A percentile compares a stretch with the other conserved stretches of the same genome.
Evolutionary conservation across 1,140 invertebrate genomes (phyloP).

Genomic region (Glossosoma conforme): DNA sequence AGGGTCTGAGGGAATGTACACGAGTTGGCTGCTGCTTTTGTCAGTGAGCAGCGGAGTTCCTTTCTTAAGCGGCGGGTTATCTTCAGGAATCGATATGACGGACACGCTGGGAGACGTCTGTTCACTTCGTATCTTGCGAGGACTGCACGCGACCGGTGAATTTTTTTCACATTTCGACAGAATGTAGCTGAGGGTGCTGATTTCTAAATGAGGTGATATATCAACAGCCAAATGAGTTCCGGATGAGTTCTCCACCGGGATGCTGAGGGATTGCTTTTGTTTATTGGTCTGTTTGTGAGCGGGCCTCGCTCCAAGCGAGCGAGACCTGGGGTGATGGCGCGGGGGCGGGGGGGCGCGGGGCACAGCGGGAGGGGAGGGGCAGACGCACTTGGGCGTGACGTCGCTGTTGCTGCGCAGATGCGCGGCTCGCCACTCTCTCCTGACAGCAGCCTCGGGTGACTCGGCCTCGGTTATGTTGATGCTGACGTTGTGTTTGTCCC

Average conservation of each 20-base stretch:
- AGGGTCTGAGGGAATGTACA: constrained; percentile 36
- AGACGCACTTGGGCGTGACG: constrained; percentile 41
- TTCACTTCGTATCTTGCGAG: constrained; percentile 31
- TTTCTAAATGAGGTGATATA: constrained; percentile 27
- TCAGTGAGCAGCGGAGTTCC: constrained; percentile 27
- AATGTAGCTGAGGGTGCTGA: constrained; percentile 26
- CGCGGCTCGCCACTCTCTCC: constrained; percentile 34
- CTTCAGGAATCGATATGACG: constrained; percentile 30
- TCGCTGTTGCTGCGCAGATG: constrained; percentile 47
- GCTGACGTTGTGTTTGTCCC: constrained; percentile 40
- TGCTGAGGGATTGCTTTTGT: constrained; percentile 9
- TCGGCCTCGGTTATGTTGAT: constrained; percentile 44
- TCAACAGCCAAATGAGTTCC: constrained; percentile 19
- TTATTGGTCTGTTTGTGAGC: constrained; percentile 19
- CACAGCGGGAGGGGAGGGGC: constrained; percentile 38
- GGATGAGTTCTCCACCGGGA: constrained; percentile 14
- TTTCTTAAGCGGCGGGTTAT: constrained; percentile 29
- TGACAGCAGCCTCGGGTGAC: constrained; percentile 32
- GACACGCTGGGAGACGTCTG: constrained; percentile 39
- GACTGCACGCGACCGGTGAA: constrained; percentile 31
- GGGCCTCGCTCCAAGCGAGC: constrained; percentile 24
- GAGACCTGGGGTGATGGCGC: constrained; percentile 9
- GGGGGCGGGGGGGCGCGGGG: constrained; percentile 35
- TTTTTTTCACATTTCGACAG: constrained; percentile 23
- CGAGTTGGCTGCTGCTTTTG: constrained; percentile 36